phyloP scores from a whole-genome alignment of 35 echinoderm and acorn worm species.

The Patiria miniata region DNA sequence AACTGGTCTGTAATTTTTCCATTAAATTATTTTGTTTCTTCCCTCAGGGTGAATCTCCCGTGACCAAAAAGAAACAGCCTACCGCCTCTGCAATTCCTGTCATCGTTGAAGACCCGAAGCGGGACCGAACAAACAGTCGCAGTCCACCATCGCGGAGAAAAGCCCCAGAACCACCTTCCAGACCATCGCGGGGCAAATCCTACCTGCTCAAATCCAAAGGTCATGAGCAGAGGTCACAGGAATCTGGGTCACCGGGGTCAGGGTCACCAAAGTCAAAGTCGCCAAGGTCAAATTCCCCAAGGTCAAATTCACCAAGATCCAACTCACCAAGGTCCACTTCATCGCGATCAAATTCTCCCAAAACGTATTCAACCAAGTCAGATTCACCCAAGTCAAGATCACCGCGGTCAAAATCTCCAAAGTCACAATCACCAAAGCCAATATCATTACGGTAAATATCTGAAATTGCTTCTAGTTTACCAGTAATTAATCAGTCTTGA shows the following conservation, averaged over 20 bases:
- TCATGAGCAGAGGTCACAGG: neutral
- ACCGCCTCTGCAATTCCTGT: neutral
- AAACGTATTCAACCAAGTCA: neutral
- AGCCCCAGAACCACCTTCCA: conserved; percentile 18
- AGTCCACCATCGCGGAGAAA: conserved; percentile 6
- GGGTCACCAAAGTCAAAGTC: conserved; percentile 21
- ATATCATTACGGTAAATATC: neutral
- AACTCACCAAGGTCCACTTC: conserved; percentile 3
- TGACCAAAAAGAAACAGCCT: neutral
- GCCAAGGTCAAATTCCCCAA: neutral
- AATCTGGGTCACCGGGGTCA: neutral
- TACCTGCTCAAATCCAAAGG: neutral
- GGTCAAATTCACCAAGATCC: neutral
- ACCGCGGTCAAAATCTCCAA: conserved; percentile 16
- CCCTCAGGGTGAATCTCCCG: neutral
- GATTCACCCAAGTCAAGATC: neutral
- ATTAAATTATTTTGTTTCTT: neutral
- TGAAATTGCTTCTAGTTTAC: too few relatives aligned
- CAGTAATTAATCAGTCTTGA: too few relatives aligned
- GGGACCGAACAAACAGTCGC: neutral
- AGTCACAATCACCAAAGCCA: conserved; percentile 20
- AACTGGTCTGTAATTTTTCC: neutral
- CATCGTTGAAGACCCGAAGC: neutral
- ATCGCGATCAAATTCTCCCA: neutral
- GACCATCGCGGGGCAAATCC: neutral